Evolutionary conservation across 2,888 invertebrate genomes (phyloP).

Genomic region (Cylindroiulus punctatus): DNA sequence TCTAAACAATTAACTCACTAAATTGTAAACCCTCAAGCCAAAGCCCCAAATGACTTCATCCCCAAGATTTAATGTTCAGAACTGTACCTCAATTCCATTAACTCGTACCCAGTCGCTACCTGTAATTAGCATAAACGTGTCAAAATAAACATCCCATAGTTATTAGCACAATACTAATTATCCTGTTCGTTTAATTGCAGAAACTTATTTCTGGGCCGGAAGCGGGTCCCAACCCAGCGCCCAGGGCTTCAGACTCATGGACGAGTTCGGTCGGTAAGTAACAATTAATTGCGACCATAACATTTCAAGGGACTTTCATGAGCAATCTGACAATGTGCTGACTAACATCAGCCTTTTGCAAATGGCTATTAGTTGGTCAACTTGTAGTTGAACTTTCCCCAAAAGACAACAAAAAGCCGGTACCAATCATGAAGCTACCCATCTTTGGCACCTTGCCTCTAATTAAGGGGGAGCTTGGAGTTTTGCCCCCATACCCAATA

Average conservation of each 20-base stretch:
- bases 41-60: not conserved
- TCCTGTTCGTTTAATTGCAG: slow-evolving; percentile 50
- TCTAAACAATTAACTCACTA: too few species aligned
- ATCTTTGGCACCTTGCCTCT: not conserved
- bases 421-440: not conserved
- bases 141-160: not conserved
- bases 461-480: too few species aligned
- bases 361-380: too few species aligned
- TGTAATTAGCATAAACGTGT: not conserved
- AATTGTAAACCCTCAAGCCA: too few species aligned
- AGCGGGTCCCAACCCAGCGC: slow-evolving; percentile 54
- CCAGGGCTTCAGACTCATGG: slow-evolving; percentile 56
- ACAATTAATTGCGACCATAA: not conserved
- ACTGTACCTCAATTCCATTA: not conserved
- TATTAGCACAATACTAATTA: not conserved
- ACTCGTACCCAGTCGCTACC: not conserved
- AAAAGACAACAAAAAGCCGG: not conserved
- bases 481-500: too few species aligned
- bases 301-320: not conserved
- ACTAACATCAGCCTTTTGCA: too few species aligned
- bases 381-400: not conserved
- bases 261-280: slow-evolving; percentile 57
- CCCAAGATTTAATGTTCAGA: not conserved
- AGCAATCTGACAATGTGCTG: not conserved
- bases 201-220: slow-evolving; percentile 58